Evolutionary conservation across 2,113 vertebrate species (phyloP), one percentile per base, ranked within the genome.

Genomic region (Chaetodon auriga): DNA sequence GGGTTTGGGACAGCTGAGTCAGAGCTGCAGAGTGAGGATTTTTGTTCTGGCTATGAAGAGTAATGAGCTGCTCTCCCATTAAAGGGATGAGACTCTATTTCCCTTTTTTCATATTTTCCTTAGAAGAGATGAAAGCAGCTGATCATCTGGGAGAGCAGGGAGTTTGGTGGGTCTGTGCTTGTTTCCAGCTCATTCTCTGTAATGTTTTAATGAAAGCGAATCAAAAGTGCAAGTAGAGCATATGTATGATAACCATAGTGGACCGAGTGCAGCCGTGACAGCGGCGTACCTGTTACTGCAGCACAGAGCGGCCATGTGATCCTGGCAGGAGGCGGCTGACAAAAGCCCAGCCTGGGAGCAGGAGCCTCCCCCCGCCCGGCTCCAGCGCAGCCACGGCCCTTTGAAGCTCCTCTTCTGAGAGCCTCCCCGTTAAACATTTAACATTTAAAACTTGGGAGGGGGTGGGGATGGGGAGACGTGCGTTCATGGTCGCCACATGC

Each of bases 381-480:
- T 82, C 36, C 77, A 68, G 38, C 23, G 23, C 49, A 81, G 79
- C 79, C 16, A 3, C 23, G 25, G 25, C 63, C 77, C 86, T 92
- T 91, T 92, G 90, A 92, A 93, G 87, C 88, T 88, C 68, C 73
- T 90, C 78, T 85, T 91, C 85, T 74, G 81, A 91, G 85, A 88
- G 83, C 72, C 69, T 86, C 82, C 48, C 83, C 1, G 78, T 93
- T 89, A 94, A 94, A 93, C 90, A 93, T 92, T 92, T 92, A 91
- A 82, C 83, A 86, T 92, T 84, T 86, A 75, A 88, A 91, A 81
- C 55, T 78, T 51, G 73, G 38, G 36, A 0, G 6, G 2, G 61
- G 58, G 36, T 10, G 21, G 46, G 19, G 38, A 58, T 61, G 68
- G 38, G 75, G 84, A 68, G 81, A 62, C 46, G 54, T 48, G 86